Evolutionary conservation across 2,888 invertebrate species (phyloP).

Genomic region (Cheilosia pagana): DNA sequence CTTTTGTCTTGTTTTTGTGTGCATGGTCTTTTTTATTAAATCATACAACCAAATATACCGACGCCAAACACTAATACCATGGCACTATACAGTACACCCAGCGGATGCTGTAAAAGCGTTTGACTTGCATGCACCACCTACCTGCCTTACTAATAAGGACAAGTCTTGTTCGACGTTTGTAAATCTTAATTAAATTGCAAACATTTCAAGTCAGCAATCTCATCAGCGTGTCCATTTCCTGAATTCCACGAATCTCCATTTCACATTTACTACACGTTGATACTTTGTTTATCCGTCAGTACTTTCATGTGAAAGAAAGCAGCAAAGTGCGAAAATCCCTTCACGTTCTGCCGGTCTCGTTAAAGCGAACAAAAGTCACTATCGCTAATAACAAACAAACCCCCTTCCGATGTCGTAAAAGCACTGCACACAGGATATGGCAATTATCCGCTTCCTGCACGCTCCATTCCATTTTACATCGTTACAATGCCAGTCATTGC

Average conservation of each 20-base stretch:
- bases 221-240: neutral
- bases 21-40: no score
- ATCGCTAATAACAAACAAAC: conserved; percentile 37
- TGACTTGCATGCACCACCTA: no score
- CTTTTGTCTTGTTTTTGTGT: neutral
- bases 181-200: conserved; percentile 27
- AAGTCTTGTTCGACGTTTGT: no score
- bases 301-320: conserved; percentile 1
- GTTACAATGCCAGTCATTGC: conserved; percentile 21
- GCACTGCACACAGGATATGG: conserved; percentile 40
- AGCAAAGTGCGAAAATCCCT: conserved; percentile 2
- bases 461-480: conserved; percentile 15
- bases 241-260: neutral
- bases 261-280: neutral
- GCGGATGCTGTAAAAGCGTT: no score
- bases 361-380: conserved; percentile 36
- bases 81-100: no score
- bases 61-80: no score
- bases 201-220: conserved; percentile 24
- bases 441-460: conserved; percentile 50
- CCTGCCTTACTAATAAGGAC: no score
- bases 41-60: no score
- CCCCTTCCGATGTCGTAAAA: conserved; percentile 41
- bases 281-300: neutral
- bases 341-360: conserved; percentile 55